Base-by-base conservation (phyloP, 2,888 invertebrate species). In the Clusia tigrina region DNA sequence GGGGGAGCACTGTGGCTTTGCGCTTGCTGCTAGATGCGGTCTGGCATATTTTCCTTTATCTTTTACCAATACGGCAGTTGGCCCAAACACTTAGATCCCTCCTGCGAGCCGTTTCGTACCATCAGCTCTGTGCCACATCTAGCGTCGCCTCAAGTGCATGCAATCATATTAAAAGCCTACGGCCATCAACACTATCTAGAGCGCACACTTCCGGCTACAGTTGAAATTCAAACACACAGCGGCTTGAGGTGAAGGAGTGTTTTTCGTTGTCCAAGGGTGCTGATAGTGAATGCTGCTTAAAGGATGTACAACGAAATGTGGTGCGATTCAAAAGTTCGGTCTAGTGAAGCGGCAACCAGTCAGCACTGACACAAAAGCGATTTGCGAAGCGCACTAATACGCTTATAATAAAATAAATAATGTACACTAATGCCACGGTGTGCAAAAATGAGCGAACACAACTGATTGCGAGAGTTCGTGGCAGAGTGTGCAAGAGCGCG, bases 371-470 rank as follows among this genome's bases (percentile, higher is more conserved):
- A 42, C 25, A 25, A 57, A 57, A 57, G 42, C 38, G 23, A 57
- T 20, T 26, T 32, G 32, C 54, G 17, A 57, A 42, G 17, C 12
- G 17, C 42, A 56, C 56, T 38, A 38, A 42, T 56, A 56, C 23
- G 32, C 22, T 10, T 20, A 10, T 25, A 46, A 22, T 17, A 46
- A 42, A 46, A 24, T 56, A 32, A 42, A 42, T 42, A 42, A 42
- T 42, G 42, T 42, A 42, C n/a, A 6, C 42, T 42, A 42, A n/a
- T 32, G 12, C 32, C 42, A 42, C 15, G 3, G 42, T 32, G 32
- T 32, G 32, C 32, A 12, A 6, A 32, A 32, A 32, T 56, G 51
- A 24, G 48, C 32, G 32, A 24, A 10, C 1, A 37, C 10, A 24
- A 60, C 37, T 2, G 23, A 3, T 1, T 3, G 18, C 53, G 24